These are phyloP conservation scores for Leiothrix lutea DNA, from an alignment of 2,113 vertebrate species.

Conservation along the genomic window DNA sequence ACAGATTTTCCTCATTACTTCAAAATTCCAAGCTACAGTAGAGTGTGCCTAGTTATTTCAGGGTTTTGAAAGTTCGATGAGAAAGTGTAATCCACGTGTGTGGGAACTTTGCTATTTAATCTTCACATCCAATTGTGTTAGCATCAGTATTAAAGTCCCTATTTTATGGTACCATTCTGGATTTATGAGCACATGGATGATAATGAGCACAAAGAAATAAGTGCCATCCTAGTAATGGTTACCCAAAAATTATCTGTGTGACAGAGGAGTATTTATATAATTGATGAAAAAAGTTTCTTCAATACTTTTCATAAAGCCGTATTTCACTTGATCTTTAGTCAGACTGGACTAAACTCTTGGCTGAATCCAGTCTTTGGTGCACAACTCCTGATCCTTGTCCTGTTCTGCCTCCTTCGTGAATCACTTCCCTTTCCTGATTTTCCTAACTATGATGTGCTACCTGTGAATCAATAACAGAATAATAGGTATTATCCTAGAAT, in stretches of 20 bases:
- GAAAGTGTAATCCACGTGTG: not conserved
- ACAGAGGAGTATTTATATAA: not conserved
- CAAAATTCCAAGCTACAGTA: not conserved
- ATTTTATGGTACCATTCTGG: not conserved
- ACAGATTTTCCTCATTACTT: not conserved
- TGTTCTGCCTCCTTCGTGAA: not conserved
- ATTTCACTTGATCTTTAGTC: not conserved
- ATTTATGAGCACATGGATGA: not conserved
- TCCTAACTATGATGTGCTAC: not conserved
- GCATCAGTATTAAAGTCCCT: not conserved
- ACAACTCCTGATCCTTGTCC: not conserved
- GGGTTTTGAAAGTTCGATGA: not conserved
- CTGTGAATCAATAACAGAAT: not conserved
- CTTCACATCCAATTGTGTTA: not conserved
- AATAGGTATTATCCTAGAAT: not conserved
- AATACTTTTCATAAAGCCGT: not conserved
- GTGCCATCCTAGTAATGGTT: not conserved
- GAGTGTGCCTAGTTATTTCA: not conserved
- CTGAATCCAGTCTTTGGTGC: not conserved
- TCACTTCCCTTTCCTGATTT: not conserved
- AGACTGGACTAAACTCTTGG: not conserved
- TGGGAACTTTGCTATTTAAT: not conserved
- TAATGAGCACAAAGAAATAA: not conserved
- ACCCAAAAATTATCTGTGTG: not conserved
- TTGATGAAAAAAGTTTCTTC: not conserved